phyloP scores from a whole-genome alignment of 2,113 vertebrate species.

The Stercorarius parasiticus region DNA sequence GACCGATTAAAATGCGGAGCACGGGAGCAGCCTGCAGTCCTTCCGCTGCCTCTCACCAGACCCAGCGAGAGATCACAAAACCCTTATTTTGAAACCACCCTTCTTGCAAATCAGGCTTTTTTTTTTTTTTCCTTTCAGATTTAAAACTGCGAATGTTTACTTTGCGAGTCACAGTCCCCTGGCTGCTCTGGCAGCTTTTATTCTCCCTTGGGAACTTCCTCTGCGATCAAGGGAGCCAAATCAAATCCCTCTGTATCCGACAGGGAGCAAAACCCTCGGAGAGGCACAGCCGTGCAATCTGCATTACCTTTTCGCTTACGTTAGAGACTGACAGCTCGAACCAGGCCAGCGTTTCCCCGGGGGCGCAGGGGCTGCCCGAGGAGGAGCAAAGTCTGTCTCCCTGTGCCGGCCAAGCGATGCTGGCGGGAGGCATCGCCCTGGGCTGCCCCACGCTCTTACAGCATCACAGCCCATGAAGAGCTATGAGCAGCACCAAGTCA shows the following conservation, averaged over 20 bases:
- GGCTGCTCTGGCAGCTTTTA: neutral
- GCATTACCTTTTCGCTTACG: neutral
- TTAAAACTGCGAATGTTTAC: neutral
- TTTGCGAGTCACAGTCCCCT: neutral
- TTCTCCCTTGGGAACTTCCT: neutral
- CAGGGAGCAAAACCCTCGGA: neutral
- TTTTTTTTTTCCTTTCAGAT: neutral
- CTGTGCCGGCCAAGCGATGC: fast-evolving
- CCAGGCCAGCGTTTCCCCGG: neutral
- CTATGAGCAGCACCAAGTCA: neutral
- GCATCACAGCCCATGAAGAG: fast-evolving
- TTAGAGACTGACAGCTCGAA: neutral
- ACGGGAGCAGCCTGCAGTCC: neutral
- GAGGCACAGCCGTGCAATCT: neutral
- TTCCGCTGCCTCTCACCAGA: neutral
- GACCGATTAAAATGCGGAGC: neutral
- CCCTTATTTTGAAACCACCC: neutral
- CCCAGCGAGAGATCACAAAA: neutral
- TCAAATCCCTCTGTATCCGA: fast-evolving
- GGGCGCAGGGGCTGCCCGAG: neutral
- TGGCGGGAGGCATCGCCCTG: neutral
- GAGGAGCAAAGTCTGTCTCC: fast-evolving
- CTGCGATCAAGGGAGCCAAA: neutral
- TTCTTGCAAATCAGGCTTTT: neutral
- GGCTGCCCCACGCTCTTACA: neutral